Conservation (phyloP, 1,140 invertebrate species). For the Eciton burchellii region DNA sequence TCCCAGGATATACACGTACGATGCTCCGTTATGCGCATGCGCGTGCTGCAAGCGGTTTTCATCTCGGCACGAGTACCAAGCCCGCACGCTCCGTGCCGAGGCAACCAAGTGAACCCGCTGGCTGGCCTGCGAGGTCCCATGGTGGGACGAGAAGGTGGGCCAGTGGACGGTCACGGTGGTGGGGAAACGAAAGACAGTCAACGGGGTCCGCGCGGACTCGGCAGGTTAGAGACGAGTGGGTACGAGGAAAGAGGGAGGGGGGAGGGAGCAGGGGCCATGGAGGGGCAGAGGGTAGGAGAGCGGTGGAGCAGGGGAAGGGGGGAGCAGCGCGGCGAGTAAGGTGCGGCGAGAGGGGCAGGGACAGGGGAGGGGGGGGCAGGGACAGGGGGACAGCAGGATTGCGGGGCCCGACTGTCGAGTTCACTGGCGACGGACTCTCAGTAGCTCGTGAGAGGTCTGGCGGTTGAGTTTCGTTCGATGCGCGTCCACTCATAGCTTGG, state of each 20-base stretch:
- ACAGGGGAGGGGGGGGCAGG: slow-evolving; percentile 9
- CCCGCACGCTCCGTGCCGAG: slow-evolving; percentile 40
- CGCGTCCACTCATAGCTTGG: slow-evolving; percentile 17
- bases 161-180: slow-evolving; percentile 31
- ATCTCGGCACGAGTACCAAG: slow-evolving; percentile 36
- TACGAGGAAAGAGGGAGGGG: slow-evolving; percentile 28
- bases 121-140: slow-evolving; percentile 19
- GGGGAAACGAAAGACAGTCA: slow-evolving; percentile 46
- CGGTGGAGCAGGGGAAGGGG: slow-evolving; percentile 14
- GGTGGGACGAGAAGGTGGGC: slow-evolving; percentile 54
- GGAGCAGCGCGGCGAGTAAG: too few relatives aligned
- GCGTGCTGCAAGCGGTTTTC: slow-evolving; percentile 57
- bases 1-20: slow-evolving; percentile 45
- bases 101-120: slow-evolving; percentile 64
- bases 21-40: slow-evolving; percentile 74
- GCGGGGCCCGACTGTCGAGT: slow-evolving; percentile 77
- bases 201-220: slow-evolving; percentile 43
- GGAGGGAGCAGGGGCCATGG: background rate
- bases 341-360: background rate
- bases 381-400: slow-evolving; percentile 56
- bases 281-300: slow-evolving; percentile 33
- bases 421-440: slow-evolving; percentile 77
- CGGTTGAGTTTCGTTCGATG: slow-evolving; percentile 49
- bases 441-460: slow-evolving; percentile 80
- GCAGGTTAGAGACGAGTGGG: background rate